Evolutionary conservation across 2,888 invertebrate genomes (phyloP).

Genomic region (Thymelicus acteon): DNA sequence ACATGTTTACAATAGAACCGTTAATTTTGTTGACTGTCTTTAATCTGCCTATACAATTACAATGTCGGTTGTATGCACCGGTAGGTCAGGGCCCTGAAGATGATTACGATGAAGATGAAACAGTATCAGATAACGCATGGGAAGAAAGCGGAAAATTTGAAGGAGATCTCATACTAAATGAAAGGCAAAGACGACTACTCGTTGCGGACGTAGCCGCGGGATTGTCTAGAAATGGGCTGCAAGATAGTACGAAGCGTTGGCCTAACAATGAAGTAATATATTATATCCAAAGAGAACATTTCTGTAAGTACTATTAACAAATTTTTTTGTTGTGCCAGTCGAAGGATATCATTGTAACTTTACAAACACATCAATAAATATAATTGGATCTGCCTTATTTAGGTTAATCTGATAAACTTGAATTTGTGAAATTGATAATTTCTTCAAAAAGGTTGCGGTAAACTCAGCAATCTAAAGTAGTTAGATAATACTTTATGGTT

Average conservation of each 20-base stretch:
- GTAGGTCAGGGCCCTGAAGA: slow-evolving; percentile 59
- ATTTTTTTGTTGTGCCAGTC: too few species aligned
- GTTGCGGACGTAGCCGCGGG: slow-evolving; percentile 74
- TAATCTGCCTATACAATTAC: slow-evolving; percentile 6
- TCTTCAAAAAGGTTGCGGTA: too few species aligned
- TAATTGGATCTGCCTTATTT: too few species aligned
- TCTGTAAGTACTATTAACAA: slow-evolving; percentile 62
- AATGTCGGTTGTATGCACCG: slow-evolving; percentile 18
- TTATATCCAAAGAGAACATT: slow-evolving; percentile 75
- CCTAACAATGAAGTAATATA: slow-evolving; percentile 77
- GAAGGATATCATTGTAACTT: too few species aligned
- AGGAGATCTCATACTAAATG: slow-evolving; percentile 80
- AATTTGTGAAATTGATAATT: too few species aligned
- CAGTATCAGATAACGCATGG: slow-evolving; percentile 74
- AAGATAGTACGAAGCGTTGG: slow-evolving; percentile 76
- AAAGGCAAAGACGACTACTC: slow-evolving; percentile 72
- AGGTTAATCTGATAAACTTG: too few species aligned
- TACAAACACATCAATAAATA: too few species aligned
- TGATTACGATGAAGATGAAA: slow-evolving; percentile 66
- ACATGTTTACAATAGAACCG: slow-evolving; percentile 9
- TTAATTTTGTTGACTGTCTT: slow-evolving; percentile 16
- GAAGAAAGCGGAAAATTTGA: slow-evolving; percentile 82
- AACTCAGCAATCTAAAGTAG: too few species aligned
- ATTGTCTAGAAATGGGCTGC: slow-evolving; percentile 73
- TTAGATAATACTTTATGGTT: too few species aligned